Percentiles rank a stretch among this genome's conserved stretches.
These are phyloP conservation scores for Drosophila yakuba DNA, from an alignment of 1,140 invertebrate genomes.

Conservation along the genomic window DNA sequence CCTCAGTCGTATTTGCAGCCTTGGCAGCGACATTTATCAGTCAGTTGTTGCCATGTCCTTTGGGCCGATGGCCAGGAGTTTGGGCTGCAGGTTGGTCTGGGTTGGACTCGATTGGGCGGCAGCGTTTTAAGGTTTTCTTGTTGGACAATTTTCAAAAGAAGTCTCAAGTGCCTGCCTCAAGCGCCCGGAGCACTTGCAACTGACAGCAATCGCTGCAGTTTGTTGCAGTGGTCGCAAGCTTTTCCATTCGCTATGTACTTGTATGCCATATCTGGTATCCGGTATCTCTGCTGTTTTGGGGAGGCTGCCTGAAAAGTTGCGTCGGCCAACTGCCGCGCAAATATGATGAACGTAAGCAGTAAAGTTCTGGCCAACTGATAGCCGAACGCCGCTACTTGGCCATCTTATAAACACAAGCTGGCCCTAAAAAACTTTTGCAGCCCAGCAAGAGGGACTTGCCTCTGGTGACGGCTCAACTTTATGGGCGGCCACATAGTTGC, in stretches of 20 bases:
- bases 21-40: slow-evolving; percentile 79
- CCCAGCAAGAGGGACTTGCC: slow-evolving; percentile 31
- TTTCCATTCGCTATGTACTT: slow-evolving; percentile 18
- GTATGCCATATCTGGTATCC: slow-evolving; percentile 22
- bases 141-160: slow-evolving; percentile 75
- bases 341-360: slow-evolving; percentile 82
- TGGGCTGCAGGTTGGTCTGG: slow-evolving; percentile 10
- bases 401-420: slow-evolving; percentile 62
- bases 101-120: neutral
- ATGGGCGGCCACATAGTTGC: slow-evolving; percentile 61
- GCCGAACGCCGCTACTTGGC: slow-evolving; percentile 52
- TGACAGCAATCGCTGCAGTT: slow-evolving; percentile 60
- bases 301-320: slow-evolving; percentile 24
- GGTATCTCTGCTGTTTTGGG: slow-evolving; percentile 8
- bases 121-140: slow-evolving; percentile 39
- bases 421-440: slow-evolving; percentile 58
- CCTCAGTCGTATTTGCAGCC: slow-evolving; percentile 77
- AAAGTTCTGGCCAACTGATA: slow-evolving; percentile 82
- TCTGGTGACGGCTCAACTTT: slow-evolving; percentile 75
- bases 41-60: slow-evolving; percentile 73
- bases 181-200: slow-evolving; percentile 42
- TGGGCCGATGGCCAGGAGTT: slow-evolving; percentile 31
- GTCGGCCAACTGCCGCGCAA: slow-evolving; percentile 68
- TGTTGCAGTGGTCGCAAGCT: slow-evolving; percentile 55
- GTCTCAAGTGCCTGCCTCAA: slow-evolving; percentile 65